These are phyloP conservation scores for Alca torda DNA, from an alignment of 2,797 vertebrate genomes.

Conservation along the genomic window DNA sequence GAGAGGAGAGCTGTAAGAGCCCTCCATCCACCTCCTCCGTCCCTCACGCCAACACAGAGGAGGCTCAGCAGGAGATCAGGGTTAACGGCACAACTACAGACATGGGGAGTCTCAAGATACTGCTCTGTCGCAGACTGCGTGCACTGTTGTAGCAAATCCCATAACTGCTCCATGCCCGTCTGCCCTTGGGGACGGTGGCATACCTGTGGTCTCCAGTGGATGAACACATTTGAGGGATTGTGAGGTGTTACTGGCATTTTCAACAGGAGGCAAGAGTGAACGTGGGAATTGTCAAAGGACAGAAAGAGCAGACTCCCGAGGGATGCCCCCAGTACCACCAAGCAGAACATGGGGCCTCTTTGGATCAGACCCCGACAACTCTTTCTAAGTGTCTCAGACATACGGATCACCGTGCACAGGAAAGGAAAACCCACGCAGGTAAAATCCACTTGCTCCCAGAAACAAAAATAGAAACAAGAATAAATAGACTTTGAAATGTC, in stretches of 20 bases:
- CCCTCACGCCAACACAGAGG: neutral
- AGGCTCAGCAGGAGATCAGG: neutral
- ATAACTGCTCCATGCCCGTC: neutral
- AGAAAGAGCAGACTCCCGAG: neutral
- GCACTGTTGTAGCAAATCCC: neutral
- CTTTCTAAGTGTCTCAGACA: neutral
- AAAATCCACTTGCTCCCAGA: conserved; percentile 13
- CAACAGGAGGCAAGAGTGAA: neutral
- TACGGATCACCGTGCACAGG: neutral
- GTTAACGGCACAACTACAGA: neutral
- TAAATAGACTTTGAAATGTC: conserved; percentile 71
- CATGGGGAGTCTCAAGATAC: rapidly evolving
- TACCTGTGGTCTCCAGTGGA: neutral
- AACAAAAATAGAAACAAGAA: conserved; percentile 24
- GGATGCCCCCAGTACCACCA: neutral
- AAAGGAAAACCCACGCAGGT: neutral
- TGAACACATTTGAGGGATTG: neutral
- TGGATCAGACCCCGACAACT: neutral
- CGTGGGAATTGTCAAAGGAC: neutral
- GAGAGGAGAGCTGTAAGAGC: neutral
- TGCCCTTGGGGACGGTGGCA: neutral
- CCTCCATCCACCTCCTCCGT: neutral
- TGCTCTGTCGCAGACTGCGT: neutral
- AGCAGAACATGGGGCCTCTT: neutral
- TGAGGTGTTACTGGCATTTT: neutral